Evolutionary conservation across 2,888 invertebrate genomes (phyloP), one percentile per base, ranked within the genome.

Genomic region (Chydorus sphaericus): DNA sequence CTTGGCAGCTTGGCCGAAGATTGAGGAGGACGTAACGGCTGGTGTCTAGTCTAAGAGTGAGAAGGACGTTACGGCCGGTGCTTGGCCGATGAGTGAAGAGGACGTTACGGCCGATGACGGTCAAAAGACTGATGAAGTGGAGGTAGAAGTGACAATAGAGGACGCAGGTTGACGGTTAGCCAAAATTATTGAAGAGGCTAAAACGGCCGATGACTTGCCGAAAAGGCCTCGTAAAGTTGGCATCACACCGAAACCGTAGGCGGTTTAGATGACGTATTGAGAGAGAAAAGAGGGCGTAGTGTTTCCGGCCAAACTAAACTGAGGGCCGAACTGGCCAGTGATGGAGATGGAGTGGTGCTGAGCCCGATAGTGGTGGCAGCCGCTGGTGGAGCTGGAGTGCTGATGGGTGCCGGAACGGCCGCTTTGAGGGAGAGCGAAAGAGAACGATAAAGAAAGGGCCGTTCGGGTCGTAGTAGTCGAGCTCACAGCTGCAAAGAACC

Each of bases 281-380:
- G 28, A 8, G 44, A 44, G 44, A 44, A 44, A 23, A 44, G n/a
- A 31, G 39, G 8, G 20, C n/a, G n/a, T n/a, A n/a, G n/a, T n/a
- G n/a, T 3, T 26, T 44, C 28, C n/a, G n/a, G 44, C 44, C 44
- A 44, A 14, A 23, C 54, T 58, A 56, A 56, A 14, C 56, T 28
- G 33, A 55, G 57, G 16, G 18, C 36, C 37, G 57, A 18, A 14
- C 33, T 31, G 11, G 59, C 28, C 5, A 26, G 23, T 6, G 53
- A 11, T 30, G 48, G 11, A 48, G 54, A 7, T 8, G 11, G 53
- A 30, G 48, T 49, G n/a, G n/a, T n/a, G n/a, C n/a, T n/a, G n/a
- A n/a, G n/a, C n/a, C n/a, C 37, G 26, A 44, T 26, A 26, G 57
- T 48, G 11, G 33, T 28, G 20, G 55, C 28, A n/a, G 49, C 59